Evolutionary conservation across 1,140 invertebrate genomes (phyloP), one percentile per base, ranked within the genome.

Genomic region (Ceratosolen solmsi): DNA sequence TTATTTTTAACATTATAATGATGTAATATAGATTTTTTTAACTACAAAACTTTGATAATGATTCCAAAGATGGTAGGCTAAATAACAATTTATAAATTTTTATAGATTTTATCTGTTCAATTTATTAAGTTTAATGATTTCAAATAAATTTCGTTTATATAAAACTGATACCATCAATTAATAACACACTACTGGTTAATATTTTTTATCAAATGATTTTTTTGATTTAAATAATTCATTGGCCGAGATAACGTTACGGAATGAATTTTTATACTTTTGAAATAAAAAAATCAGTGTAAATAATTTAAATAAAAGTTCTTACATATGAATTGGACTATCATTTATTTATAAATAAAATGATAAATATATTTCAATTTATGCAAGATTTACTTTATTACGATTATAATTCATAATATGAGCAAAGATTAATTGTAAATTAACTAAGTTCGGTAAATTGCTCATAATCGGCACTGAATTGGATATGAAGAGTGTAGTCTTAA

Each of bases 391-490:
- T 81, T 81, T 33, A 68, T 33, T 68, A 65, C 3, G 68, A 76
- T 82, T 63, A 82, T 51, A 9, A 33, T 60, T 15, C 20, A 30
- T 76, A 71, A 76, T 82, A 20, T 15, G 33, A 15, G 25, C 20
- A 15, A n/a, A n/a, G 30, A 20, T 9, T 20, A 25, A 27, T 17
- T 9, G n/a, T 33, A 56, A 41, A 7, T 41, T 30, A 30, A 22
- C 36, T 74, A 0, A 27, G 49, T 46, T 38, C 38, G 22, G 1
- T 58, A 82, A 76, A 8, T 25, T 63, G 80, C 74, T 49, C 65
- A 82, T 82, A 73, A 77, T 82, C 51, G 51, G 38, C 11, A 30
- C n/a, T 76, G 77, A 82, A 77, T 58, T 17, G 33, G 51, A 20
- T 0, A 27, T 15, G 11, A 79, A 25, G n/a, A 8, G 22, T 17